Percentiles rank a stretch among this genome's conserved stretches.
phyloP scores from a whole-genome alignment of 1,140 invertebrate genomes.

The Diorhabda elongata region DNA sequence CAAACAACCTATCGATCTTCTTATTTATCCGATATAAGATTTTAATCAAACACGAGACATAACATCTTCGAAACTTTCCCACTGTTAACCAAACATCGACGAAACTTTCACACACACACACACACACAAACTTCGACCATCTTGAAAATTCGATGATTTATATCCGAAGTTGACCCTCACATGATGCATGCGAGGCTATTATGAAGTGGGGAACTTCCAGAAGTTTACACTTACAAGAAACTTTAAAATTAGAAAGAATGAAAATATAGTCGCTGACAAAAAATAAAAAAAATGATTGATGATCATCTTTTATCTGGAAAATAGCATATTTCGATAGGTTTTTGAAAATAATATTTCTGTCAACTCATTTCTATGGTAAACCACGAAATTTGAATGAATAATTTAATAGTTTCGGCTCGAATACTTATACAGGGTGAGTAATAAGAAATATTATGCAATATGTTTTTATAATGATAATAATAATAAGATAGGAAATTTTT shows the following conservation, averaged over 20 bases:
- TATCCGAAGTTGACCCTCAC: neutral
- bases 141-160: neutral
- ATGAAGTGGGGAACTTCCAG: neutral
- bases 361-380: too few relatives aligned
- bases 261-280: neutral
- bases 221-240: conserved; percentile 1
- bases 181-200: conserved; percentile 9
- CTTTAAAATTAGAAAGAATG: conserved; percentile 3
- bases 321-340: neutral
- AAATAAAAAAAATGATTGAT: too few relatives aligned
- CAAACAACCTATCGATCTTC: neutral
- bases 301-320: neutral
- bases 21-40: neutral
- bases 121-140: neutral
- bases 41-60: conserved; percentile 5
- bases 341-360: too few relatives aligned
- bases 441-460: too few relatives aligned
- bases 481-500: too few relatives aligned
- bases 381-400: too few relatives aligned
- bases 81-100: neutral
- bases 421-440: too few relatives aligned
- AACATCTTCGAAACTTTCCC: neutral
- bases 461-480: too few relatives aligned
- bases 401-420: too few relatives aligned
- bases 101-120: neutral